These are phyloP conservation scores for Ceratothoa steindachneri DNA, from an alignment of 2,888 invertebrate species.

Conservation along the genomic window DNA sequence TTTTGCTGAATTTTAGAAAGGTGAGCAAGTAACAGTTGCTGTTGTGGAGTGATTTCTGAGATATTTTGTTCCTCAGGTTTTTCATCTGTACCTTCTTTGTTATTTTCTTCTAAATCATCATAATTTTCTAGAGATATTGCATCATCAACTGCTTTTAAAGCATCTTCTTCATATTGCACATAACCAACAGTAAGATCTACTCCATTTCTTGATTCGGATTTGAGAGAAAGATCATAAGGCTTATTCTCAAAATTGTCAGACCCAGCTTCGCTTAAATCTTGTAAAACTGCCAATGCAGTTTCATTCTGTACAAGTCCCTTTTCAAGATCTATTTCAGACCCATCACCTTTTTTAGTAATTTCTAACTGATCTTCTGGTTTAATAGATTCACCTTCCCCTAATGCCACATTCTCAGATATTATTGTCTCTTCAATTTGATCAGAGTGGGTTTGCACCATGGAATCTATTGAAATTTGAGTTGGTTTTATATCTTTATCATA, in stretches of 20 bases:
- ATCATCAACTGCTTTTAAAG: background rate
- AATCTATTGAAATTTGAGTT: too few relatives aligned
- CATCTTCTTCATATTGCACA: background rate
- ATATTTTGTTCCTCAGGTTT: background rate
- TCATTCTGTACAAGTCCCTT: background rate
- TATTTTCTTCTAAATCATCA: background rate
- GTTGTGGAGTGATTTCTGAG: background rate
- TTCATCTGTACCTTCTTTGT: background rate
- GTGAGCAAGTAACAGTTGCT: background rate
- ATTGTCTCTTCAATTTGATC: too few relatives aligned
- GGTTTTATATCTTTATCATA: too few relatives aligned
- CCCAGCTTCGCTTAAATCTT: background rate
- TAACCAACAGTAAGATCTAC: background rate
- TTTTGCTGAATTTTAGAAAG: slow-evolving; percentile 5
- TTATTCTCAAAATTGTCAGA: background rate
- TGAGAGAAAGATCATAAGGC: background rate
- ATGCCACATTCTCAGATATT: too few relatives aligned
- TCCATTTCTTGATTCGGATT: background rate
- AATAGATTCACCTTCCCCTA: too few relatives aligned
- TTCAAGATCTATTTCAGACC: too few relatives aligned
- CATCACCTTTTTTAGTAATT: too few relatives aligned
- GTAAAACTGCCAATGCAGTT: background rate
- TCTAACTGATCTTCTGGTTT: too few relatives aligned
- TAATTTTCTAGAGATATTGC: background rate
- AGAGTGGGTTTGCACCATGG: too few relatives aligned